Base-by-base conservation (phyloP, 2,113 vertebrate genomes). In the Lampris incognitus region DNA sequence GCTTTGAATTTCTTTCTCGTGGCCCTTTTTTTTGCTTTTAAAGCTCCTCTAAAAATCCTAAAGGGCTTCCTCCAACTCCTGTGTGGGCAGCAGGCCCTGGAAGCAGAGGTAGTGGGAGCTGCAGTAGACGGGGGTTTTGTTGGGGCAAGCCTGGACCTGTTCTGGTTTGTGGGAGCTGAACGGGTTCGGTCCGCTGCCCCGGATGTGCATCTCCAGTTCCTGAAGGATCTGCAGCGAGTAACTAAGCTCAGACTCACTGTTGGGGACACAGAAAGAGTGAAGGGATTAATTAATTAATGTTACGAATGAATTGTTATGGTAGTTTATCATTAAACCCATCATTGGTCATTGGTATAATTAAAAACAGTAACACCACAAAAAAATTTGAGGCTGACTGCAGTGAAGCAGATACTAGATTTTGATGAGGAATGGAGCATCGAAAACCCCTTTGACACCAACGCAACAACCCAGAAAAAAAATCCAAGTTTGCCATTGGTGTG, bases 61-160 rank as follows among this genome's bases (percentile, higher is more conserved):
- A 40, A 38, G 4, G 1, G 2, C 77, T 48, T 87, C 69, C n/a
- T 87, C 78, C 87, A 93, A 71, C 55, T 87, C 86, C 51, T 73
- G 62, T n/a, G 2, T 71, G 37, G 81, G 90, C 54, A 89, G 78
- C 0, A 93, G 81, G 4, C 97, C 97, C 41, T 91, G 94, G 87
- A 97, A 95, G 42, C 86, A 57, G 1, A 98, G 68, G 81, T 95
- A 97, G 78, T 95, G 92, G 76, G 96, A 93, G 86, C 92, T 98
- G 92, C 95, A 96, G 92, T 95, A 95, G 66, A 96, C 95, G 0
- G 93, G 96, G 0, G 91, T 73, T 78, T 95, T 98, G 92, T 97
- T 99, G 75, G 97, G 98, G 81, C 92, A 92, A 24, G 96, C 92
- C 85, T 97, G 96, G 69, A 95, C 95, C 90, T 98, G 96, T 85